A percentile compares a stretch with the other conserved stretches of the same genome.
These are phyloP conservation scores for Marcusenius ussheri DNA, from an alignment of 2,113 vertebrate species.

Conservation along the genomic window DNA sequence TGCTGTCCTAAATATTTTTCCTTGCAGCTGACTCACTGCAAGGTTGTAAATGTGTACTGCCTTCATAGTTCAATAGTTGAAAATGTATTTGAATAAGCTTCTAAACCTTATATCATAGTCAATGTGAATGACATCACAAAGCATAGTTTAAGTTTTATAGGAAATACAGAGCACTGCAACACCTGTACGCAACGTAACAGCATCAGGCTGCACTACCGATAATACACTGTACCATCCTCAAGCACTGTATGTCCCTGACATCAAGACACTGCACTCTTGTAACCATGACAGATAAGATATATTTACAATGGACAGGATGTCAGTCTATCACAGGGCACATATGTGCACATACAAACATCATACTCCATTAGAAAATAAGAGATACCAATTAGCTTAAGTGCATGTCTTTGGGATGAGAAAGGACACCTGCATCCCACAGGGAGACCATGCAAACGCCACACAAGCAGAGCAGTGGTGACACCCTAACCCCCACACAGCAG, in stretches of 20 bases:
- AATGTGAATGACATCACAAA: not conserved
- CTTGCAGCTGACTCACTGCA: not conserved
- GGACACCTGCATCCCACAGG: not conserved
- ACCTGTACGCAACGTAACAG: not conserved
- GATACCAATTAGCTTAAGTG: not conserved
- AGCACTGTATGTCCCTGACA: not conserved
- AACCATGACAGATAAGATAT: not conserved
- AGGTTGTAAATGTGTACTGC: not conserved
- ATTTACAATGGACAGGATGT: not conserved
- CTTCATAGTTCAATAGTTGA: not conserved
- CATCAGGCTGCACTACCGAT: not conserved
- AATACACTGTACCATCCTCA: not conserved
- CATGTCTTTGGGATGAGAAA: not conserved
- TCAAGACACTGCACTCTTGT: not conserved
- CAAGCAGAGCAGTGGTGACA: not conserved
- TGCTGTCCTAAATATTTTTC: not conserved
- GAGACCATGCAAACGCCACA: not conserved
- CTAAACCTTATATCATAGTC: not conserved
- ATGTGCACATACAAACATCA: not conserved
- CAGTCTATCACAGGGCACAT: not conserved
- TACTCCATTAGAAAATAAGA: not conserved
- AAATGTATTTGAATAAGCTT: not conserved
- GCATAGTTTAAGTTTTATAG: not conserved
- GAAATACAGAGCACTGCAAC: not conserved
- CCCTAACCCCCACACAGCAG: not conserved